Conservation (phyloP, 1,140 invertebrate species). For the Lepidotrigona ventralis region DNA sequence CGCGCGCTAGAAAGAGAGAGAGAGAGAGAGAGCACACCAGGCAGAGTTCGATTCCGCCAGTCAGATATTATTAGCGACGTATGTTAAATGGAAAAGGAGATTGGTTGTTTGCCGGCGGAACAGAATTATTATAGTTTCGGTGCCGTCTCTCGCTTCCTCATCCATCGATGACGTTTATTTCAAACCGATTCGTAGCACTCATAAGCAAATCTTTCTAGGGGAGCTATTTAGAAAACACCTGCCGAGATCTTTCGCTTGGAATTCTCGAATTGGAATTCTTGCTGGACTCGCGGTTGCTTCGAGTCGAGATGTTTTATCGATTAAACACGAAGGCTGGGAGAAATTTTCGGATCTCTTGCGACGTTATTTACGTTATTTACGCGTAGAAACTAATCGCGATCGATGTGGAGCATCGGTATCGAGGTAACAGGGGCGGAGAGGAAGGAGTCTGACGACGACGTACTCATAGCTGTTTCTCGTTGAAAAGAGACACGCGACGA, state of each 20-base stretch:
- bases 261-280: background rate
- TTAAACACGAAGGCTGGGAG: background rate
- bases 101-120: slow-evolving; percentile 32
- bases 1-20: too few relatives aligned
- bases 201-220: background rate
- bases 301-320: background rate
- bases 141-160: background rate
- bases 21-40: background rate
- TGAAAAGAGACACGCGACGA: background rate
- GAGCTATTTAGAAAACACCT: background rate
- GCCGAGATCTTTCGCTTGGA: background rate
- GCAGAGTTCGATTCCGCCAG: slow-evolving; percentile 17
- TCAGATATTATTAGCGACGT: slow-evolving; percentile 42
- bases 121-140: slow-evolving; percentile 27
- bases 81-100: slow-evolving; percentile 49
- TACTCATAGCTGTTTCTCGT: background rate
- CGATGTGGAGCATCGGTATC: too few relatives aligned
- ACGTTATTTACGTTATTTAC: background rate
- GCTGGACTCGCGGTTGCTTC: background rate
- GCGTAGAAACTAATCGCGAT: background rate
- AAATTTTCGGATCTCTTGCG: background rate
- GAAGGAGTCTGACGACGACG: background rate
- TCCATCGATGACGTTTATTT: slow-evolving; percentile 11
- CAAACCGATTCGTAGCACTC: background rate
- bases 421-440: too few relatives aligned